phyloP scores from a whole-genome alignment of 2,113 vertebrate genomes.

The Strix uralensis region DNA sequence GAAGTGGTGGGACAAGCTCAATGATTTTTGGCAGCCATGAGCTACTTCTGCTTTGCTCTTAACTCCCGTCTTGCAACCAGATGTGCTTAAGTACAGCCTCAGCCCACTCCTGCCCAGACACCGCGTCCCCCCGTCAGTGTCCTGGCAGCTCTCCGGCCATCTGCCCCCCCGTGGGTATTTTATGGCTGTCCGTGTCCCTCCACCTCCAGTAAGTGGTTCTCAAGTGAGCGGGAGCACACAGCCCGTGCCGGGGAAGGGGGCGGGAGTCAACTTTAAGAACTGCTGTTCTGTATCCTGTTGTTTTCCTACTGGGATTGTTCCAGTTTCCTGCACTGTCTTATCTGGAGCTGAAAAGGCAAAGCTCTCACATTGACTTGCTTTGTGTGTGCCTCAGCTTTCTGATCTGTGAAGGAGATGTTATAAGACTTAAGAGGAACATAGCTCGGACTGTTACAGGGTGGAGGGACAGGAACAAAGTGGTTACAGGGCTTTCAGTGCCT shows the following conservation, averaged over 20 bases:
- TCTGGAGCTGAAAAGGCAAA: conserved; percentile 24
- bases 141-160: not conserved
- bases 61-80: not conserved
- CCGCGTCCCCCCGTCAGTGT: not conserved
- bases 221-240: not conserved
- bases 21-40: conserved; percentile 18
- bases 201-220: not conserved
- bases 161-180: not conserved
- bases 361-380: not conserved
- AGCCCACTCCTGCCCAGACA: not conserved
- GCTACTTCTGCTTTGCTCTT: not conserved
- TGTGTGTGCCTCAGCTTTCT: not conserved
- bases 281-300: conserved; percentile 56
- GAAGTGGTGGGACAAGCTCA: conserved; percentile 22
- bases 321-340: conserved; percentile 59
- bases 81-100: not conserved
- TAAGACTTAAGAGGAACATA: not conserved
- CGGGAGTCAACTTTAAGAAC: not conserved
- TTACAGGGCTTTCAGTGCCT: not conserved
- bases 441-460: not conserved
- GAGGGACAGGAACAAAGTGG: not conserved
- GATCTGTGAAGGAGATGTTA: not conserved
- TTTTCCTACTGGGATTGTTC: conserved; percentile 51
- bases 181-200: not conserved
- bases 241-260: not conserved